Base-by-base conservation (phyloP, 2,888 invertebrate species). In the Hydropsyche betteni region DNA sequence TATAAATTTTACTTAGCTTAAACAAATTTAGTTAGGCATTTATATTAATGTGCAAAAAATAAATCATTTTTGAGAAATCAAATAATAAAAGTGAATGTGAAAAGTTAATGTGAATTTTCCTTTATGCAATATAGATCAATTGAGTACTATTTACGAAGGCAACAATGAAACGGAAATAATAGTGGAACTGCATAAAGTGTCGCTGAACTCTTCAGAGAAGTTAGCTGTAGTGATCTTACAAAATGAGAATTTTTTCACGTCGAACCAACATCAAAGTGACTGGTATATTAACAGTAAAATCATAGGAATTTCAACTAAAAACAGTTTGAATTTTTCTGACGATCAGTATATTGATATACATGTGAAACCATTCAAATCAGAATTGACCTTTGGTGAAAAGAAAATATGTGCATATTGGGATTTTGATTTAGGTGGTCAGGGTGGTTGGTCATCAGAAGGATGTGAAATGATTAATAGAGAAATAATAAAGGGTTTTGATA, bases 221-320 rank as follows among this genome's bases (percentile, higher is more conserved):
- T 64, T 64, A 64, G 64, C 64, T 12, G 64, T 64, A 36, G 64
- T 64, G 4, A 36, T 64, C 7, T n/a, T 64, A 12, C 24, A 64
- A 6, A 36, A 64, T 36, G n/a, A 36, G 0, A 36, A 12, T 64
- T 64, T 64, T 36, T 33, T 64, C 36, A 12, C 8, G 2, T n/a
- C 2, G 36, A 12, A 64, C 36, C 12, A 36, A 64, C 1, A 36
- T 36, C 64, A 64, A 36, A 36, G 0, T 5, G 34, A 8, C 12
- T 34, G 8, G 8, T 5, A 8, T 5, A 8, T 64, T 5, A 64
- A 64, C 64, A 64, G 64, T 64, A 64, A 10, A 64, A 10, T 64
- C 8, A 64, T 64, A 8, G 12, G 64, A 4, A n/a, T 64, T 12
- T 64, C 64, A 2, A n/a, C 36, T 2, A 64, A 64, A 36, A 64